Evolutionary conservation across 2,888 invertebrate genomes (phyloP).

Genomic region (Rotaria sp.): DNA sequence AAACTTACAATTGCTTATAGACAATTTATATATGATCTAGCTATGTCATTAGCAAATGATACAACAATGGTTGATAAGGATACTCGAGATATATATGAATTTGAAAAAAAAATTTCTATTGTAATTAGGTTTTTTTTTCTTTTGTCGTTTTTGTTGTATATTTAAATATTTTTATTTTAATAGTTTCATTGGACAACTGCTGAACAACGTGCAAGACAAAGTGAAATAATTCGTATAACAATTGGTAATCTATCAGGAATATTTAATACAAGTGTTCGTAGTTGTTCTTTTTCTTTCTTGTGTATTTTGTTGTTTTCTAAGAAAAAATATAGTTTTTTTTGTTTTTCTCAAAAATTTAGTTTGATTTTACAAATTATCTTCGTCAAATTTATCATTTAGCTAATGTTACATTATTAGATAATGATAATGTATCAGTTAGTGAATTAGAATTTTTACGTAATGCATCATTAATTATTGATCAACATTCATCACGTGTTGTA

Average conservation of each 20-base stretch:
- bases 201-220: conserved; percentile 34
- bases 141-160: not conserved
- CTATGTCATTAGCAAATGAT: not conserved
- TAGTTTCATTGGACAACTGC: conserved; percentile 14
- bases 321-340: not conserved
- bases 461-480: not conserved
- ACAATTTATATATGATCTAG: conserved; percentile 36
- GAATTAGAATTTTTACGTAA: not conserved
- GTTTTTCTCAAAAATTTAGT: not conserved
- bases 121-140: not conserved
- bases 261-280: conserved; percentile 17
- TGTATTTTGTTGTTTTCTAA: not conserved
- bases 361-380: not conserved
- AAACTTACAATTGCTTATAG: conserved; percentile 26
- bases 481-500: not conserved
- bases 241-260: not conserved
- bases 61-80: not conserved
- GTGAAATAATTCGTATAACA: conserved; percentile 28
- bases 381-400: not conserved
- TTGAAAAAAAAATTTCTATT: conserved; percentile 32
- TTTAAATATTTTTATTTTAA: not conserved
- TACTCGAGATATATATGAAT: conserved; percentile 28
- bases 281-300: no score
- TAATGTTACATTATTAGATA: conserved; percentile 3
- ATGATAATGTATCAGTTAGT: conserved; percentile 4